Evolutionary conservation across 2,888 invertebrate species (phyloP).

Genomic region (Tenthredo scrophulariae): DNA sequence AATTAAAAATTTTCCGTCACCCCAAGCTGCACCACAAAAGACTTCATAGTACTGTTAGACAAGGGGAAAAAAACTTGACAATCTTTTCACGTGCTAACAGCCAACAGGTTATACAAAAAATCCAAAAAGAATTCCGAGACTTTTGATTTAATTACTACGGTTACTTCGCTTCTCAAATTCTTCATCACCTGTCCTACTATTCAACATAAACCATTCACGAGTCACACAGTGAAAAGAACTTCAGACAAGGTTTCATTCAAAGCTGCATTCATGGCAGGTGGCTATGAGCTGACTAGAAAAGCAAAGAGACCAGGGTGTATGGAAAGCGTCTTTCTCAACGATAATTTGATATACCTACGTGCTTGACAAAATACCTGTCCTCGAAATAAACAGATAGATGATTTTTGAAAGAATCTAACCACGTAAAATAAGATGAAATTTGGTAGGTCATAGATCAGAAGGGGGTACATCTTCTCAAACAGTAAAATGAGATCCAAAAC

Average conservation of each 20-base stretch:
- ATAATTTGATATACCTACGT: neutral
- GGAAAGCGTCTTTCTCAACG: neutral
- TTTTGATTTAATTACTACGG: neutral
- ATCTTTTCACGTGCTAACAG: neutral
- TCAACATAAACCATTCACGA: constrained; percentile 10
- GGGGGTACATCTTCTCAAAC: neutral
- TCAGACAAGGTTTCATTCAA: neutral
- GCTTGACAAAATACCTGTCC: neutral
- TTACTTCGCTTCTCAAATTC: neutral
- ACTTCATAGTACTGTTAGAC: neutral
- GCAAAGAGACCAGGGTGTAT: neutral
- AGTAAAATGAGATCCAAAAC: neutral
- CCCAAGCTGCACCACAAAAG: neutral
- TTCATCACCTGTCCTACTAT: neutral
- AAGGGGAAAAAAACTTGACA: neutral
- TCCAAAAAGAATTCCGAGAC: neutral
- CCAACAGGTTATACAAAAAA: constrained; percentile 8
- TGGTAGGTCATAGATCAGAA: neutral
- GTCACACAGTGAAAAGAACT: neutral
- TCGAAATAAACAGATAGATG: neutral
- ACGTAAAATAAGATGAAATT: neutral
- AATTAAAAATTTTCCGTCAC: constrained; percentile 15
- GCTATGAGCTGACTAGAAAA: neutral
- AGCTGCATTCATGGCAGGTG: neutral
- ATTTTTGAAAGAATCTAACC: neutral